Evolutionary conservation across 2,797 vertebrate genomes (phyloP), one percentile per base, ranked within the genome.

Genomic region (Poeciliopsis paucimaculata): DNA sequence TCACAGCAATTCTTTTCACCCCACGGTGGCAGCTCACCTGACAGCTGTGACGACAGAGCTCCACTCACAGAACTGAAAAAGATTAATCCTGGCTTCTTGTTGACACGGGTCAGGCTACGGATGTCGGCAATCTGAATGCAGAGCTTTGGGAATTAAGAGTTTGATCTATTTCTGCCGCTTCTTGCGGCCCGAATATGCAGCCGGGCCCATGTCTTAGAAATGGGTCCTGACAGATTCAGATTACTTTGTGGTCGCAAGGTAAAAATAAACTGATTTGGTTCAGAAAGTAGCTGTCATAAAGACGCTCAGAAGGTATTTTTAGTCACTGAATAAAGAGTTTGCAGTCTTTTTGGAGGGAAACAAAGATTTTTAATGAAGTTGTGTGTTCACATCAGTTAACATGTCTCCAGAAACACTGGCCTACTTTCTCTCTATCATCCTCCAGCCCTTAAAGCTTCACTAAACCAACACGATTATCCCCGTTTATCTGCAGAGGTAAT

Each of bases 391-490:
- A 72, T 84, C 87, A 88, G 86, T 90, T 90, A 81, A 64, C 79
- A 81, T 81, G 85, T 88, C 86, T 93, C 92, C 87, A 89, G 83
- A 82, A 88, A 82, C 83, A n/a, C 82, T 94, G 93, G 81, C 94
- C 93, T 94, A 94, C 90, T 94, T 94, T 91, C 89, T 88, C 81
- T 72, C 77, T 84, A 85, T 90, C 91, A 76, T 90, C 83, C 86
- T 41, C 36, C 20, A 36, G 15, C 47, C 73, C 77, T 88, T 86
- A 86, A 84, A 88, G 79, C 84, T 75, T 77, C 75, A 18, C 75
- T 47, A 81, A 77, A 82, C 77, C 81, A 77, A 78, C 86, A 53
- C 41, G 15, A 2, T 77, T 16, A 41, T 45, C 79, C 43, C 75
- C 36, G 68, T 45, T 79, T 74, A 79, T 78, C 53, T 73, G 6